Evolutionary conservation across 64 coral and sea anemone genomes (phyloP).

Genomic region (Actinia tenebrosa): DNA sequence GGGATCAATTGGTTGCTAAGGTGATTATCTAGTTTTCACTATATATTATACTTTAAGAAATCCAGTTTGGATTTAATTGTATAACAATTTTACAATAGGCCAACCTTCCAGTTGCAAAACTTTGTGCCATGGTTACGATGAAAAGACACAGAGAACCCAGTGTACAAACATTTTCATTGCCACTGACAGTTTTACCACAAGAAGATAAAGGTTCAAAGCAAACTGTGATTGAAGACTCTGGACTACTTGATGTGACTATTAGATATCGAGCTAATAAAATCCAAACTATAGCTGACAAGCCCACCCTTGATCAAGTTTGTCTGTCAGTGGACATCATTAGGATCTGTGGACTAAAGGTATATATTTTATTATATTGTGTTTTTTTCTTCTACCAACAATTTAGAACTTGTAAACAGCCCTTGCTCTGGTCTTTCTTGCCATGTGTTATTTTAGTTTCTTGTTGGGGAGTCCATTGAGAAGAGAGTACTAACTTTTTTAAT

Average conservation of each 20-base stretch:
- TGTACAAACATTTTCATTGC: constrained; percentile 86
- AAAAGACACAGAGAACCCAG: constrained; percentile 73
- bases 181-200: constrained; percentile 60
- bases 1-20: constrained; percentile 92
- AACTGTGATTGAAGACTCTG: constrained; percentile 44
- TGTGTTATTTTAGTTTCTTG: too few species aligned
- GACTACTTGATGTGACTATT: constrained; percentile 72
- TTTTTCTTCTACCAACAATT: background rate
- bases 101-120: constrained; percentile 76
- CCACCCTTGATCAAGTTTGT: constrained; percentile 56
- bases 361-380: background rate
- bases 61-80: background rate
- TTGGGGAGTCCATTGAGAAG: background rate
- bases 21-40: background rate
- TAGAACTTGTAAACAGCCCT: too few species aligned
- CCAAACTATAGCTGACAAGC: background rate
- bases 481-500: background rate
- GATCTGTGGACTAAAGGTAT: constrained; percentile 91
- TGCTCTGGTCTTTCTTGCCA: too few species aligned
- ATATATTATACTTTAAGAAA: too few species aligned
- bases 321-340: constrained; percentile 67
- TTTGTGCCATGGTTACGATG: constrained; percentile 98
- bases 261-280: constrained; percentile 71
- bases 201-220: constrained; percentile 34
- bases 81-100: background rate